phyloP scores from a whole-genome alignment of 2,797 vertebrate genomes.

The Cynopterus sphinx region DNA sequence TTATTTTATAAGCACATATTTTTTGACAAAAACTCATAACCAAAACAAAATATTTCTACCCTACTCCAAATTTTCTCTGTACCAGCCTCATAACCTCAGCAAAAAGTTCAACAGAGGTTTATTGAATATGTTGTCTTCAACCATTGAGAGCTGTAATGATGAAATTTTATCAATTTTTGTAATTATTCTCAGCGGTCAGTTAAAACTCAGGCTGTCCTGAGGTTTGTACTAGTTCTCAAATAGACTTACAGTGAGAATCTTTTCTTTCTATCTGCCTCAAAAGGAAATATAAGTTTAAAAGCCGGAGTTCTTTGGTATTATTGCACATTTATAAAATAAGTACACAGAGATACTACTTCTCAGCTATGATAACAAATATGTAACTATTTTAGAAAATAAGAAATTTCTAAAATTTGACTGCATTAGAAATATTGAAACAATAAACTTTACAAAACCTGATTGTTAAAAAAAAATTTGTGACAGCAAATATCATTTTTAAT shows the following conservation, averaged over 20 bases:
- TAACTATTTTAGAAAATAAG: background rate
- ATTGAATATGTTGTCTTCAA: constrained; percentile 50
- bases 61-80: constrained; percentile 28
- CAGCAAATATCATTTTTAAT: background rate
- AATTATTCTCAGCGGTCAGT: constrained; percentile 46
- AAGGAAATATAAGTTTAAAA: background rate
- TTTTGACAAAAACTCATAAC: constrained; percentile 34
- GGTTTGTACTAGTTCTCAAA: background rate
- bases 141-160: constrained; percentile 18
- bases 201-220: background rate
- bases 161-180: constrained; percentile 61
- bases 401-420: background rate
- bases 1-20: constrained; percentile 42
- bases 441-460: background rate
- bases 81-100: constrained; percentile 7
- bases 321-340: background rate
- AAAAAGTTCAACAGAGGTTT: constrained; percentile 60
- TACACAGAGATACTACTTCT: background rate
- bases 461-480: background rate
- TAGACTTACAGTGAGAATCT: background rate
- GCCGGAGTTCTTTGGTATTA: background rate
- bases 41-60: constrained; percentile 34
- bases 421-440: constrained; percentile 19
- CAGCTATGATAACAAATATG: background rate
- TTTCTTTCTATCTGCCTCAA: background rate